Evolutionary conservation across 2,113 vertebrate genomes (phyloP), one percentile per base, ranked within the genome.

Genomic region (Regulus satrapa): DNA sequence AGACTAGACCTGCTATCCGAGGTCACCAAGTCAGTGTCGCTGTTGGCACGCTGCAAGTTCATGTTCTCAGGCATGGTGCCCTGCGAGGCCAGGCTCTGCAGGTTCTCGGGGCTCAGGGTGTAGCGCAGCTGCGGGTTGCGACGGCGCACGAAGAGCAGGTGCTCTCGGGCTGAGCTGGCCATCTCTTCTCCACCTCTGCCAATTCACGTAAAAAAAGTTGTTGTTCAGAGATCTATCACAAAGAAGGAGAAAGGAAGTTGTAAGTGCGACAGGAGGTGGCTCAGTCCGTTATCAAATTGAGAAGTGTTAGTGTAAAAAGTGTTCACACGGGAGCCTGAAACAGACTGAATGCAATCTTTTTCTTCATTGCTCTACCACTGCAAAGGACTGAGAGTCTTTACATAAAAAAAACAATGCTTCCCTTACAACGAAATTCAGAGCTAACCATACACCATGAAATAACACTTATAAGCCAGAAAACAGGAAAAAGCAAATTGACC

Each of bases 21-120:
- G 26, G 98, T 99, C 94, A 99, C 99, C 93, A 99, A 96, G 84
- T 99, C 99, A 0, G 99, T 99, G 97, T 99, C 99, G 2, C 99
- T 99, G 98, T 99, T 99, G 84, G 99, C 99, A 46, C 99, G 97
- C 20, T 98, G 98, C 18, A 99, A 97, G 80, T 98, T 98, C 85
- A 99, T 97, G 91, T 95, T 99, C 98, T 94, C 98, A 0, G 85
- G 96, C 98, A 95, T 96, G 56, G 97, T 97, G 81, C 98, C 98
- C 96, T 99, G 98, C 24, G 99, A 98, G 1, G 99, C 97, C 73
- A 99, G 90, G 64, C 98, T 99, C 82, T 99, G 98, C 46, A 99
- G 98, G 96, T 99, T 99, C 92, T 99, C 99, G 0, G 99, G 99
- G 97, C 99, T 99, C 91, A 99, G 98, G 0, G 99, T 99, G 91